Evolutionary conservation across 2,113 vertebrate species (phyloP).

Genomic region (Pipra filicauda): DNA sequence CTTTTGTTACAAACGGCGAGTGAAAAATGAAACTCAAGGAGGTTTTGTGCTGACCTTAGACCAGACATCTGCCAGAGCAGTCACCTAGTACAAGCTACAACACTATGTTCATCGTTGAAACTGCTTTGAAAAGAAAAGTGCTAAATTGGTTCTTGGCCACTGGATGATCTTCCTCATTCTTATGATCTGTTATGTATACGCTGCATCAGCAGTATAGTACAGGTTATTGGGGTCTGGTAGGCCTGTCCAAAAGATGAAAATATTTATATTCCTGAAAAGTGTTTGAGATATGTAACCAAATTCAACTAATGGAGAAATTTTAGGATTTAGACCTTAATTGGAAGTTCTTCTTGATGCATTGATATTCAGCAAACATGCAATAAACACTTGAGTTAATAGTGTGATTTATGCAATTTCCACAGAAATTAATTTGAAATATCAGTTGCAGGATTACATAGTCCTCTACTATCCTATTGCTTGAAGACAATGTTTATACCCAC

Average conservation of each 20-base stretch:
- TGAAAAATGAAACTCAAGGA: conserved; percentile 55
- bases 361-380: not conserved
- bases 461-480: not conserved
- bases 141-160: not conserved
- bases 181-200: not conserved
- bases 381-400: not conserved
- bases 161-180: not conserved
- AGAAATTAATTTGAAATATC: not conserved
- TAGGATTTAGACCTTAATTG: not conserved
- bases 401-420: not conserved
- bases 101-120: not conserved
- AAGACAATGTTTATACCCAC: not conserved
- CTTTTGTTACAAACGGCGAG: not conserved
- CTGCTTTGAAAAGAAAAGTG: not conserved
- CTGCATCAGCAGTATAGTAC: not conserved
- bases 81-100: not conserved
- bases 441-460: not conserved
- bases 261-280: not conserved
- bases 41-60: conserved; percentile 46
- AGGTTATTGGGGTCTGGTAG: not conserved
- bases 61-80: conserved; percentile 21
- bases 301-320: not conserved
- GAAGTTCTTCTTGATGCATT: not conserved
- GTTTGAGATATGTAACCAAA: not conserved
- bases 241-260: not conserved